Percentiles rank a stretch among this genome's conserved stretches.
Conservation (phyloP, 2,113 vertebrate species). For the Cavia aperea region DNA sequence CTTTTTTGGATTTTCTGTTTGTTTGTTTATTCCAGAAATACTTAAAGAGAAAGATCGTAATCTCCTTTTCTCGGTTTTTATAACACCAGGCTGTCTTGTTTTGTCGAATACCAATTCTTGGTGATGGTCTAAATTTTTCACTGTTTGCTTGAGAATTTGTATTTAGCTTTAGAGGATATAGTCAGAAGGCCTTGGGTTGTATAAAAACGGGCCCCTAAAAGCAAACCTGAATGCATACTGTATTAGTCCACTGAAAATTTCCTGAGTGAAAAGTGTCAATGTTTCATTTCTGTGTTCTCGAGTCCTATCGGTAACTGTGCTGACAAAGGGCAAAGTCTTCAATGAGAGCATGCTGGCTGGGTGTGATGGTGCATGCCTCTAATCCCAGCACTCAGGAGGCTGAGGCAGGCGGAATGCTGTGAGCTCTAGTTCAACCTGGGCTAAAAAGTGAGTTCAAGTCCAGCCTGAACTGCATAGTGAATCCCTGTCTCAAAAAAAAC, state of each 20-base stretch:
- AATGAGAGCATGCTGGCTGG: neutral
- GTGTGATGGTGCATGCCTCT: neutral
- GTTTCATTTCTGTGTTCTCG: neutral
- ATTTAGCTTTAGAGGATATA: neutral
- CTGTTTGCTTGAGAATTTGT: neutral
- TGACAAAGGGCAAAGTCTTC: neutral
- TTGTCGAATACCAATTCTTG: conserved; percentile 19
- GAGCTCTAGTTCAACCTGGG: neutral
- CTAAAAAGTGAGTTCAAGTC: neutral
- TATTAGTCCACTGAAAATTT: neutral
- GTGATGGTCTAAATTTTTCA: neutral
- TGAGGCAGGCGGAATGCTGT: neutral
- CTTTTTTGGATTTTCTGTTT: neutral
- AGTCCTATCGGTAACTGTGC: too few species aligned
- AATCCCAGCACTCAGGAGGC: neutral
- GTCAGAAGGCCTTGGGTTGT: neutral
- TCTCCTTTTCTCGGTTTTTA: neutral
- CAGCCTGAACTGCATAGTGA: neutral
- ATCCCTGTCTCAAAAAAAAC: neutral
- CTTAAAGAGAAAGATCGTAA: neutral
- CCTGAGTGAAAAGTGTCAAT: neutral
- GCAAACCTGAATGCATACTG: neutral
- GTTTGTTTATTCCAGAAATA: neutral
- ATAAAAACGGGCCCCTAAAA: neutral
- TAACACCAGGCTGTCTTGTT: neutral